A percentile compares a stretch with the other conserved stretches of the same genome.
Evolutionary conservation across 2,113 vertebrate genomes (phyloP).

Genomic region (Thomomys bottae): DNA sequence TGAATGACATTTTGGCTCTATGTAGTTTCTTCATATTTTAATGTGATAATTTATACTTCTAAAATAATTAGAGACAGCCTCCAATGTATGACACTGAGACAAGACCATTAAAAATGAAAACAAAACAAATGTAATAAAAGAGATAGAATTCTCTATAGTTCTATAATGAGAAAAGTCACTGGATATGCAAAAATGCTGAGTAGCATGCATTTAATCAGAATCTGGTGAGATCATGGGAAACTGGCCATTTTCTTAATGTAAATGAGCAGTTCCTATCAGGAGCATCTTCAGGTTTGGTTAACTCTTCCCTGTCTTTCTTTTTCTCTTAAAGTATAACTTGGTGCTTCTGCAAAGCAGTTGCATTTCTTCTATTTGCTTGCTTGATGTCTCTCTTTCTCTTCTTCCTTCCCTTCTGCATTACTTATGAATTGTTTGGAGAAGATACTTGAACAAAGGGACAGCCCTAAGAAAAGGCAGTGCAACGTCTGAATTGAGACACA

Average conservation of each 20-base stretch:
- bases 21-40: slow-evolving; percentile 34
- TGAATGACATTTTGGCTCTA: background rate
- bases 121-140: slow-evolving; percentile 43
- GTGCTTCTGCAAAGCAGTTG: background rate
- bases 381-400: background rate
- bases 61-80: slow-evolving; percentile 6
- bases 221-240: background rate
- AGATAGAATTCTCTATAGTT: background rate
- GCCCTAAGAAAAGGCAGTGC: background rate
- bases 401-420: too few relatives aligned
- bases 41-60: slow-evolving; percentile 8
- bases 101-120: slow-evolving; percentile 49
- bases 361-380: background rate
- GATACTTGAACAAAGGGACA: background rate
- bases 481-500: background rate
- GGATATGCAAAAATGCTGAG: background rate
- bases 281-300: background rate
- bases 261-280: background rate
- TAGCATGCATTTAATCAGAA: background rate
- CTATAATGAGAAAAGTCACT: background rate
- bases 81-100: background rate
- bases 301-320: background rate
- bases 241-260: background rate
- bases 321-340: background rate
- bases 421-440: too few relatives aligned